Evolutionary conservation across 2,113 vertebrate genomes (phyloP).

Genomic region (Oncorhynchus clarkii): DNA sequence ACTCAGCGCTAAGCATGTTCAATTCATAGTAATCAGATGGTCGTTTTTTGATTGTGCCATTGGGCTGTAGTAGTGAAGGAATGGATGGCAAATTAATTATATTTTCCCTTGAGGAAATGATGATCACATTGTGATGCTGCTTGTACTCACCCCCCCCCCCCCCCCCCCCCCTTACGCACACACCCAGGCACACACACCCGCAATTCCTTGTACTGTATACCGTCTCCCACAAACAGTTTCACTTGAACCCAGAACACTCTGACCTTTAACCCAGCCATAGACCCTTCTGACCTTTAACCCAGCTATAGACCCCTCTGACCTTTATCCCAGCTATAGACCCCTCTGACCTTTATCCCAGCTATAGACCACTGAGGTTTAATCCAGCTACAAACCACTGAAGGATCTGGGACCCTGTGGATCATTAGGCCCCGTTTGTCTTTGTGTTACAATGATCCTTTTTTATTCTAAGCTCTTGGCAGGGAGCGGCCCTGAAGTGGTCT

Average conservation of each 20-base stretch:
- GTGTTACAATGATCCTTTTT: constrained; percentile 51
- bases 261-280: too few relatives aligned
- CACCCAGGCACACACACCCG: background rate
- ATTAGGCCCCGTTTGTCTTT: constrained; percentile 50
- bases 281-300: too few relatives aligned
- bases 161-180: too few relatives aligned
- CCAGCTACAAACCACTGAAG: background rate
- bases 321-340: too few relatives aligned
- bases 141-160: background rate
- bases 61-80: constrained; percentile 54
- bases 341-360: too few relatives aligned
- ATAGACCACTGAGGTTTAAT: background rate
- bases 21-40: constrained; percentile 32
- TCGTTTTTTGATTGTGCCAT: constrained; percentile 49
- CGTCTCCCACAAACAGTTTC: too few relatives aligned
- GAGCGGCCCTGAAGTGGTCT: constrained; percentile 18
- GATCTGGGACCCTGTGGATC: constrained; percentile 23
- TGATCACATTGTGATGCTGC: background rate
- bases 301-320: too few relatives aligned
- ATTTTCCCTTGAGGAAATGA: background rate
- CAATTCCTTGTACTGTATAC: too few relatives aligned
- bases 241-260: too few relatives aligned
- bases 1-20: constrained; percentile 10
- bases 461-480: constrained; percentile 21
- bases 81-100: background rate